Base-by-base conservation (phyloP, 2,888 invertebrate genomes). In the Tachina grossa region DNA sequence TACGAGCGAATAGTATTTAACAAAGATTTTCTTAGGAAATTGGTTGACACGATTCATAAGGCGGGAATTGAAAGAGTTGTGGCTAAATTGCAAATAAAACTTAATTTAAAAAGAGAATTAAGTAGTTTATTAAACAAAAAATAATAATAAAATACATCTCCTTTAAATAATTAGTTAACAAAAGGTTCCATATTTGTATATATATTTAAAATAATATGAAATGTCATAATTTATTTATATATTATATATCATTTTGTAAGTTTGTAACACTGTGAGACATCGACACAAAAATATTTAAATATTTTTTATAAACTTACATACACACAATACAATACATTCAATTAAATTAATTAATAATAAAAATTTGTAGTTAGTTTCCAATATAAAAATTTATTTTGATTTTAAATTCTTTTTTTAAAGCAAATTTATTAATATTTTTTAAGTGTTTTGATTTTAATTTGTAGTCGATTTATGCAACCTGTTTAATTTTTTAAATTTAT, bases 1-100 rank as follows among this genome's bases (percentile, higher is more conserved):
- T 94, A 90, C 94, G 94, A 91, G 93, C 93, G 92, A 94, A 94
- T 93, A 94, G 93, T 92, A 93, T 94, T 92, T 94, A 93, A 92
- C 57, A 71, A 31, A 19, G 16, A 71, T 51, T 63, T 31, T 45
- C 22, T 75, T 41, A 19, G 41, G 41, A 69, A 79, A 69, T 55
- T 63, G 14, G 47, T 16, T 66, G 45, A 79, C 53, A 55, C 53
- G 19, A 61, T 47, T 63, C 59, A 13, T 41, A 10, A 59, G 49
- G 69, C 45, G 69, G 45, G 53, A 79, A 78, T 43, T 53, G 9
- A 63, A 45, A 31, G 31, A 31, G 4, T 31, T 57, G 11, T 31
- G 57, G 8, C 31, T 19, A 61, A 31, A 31, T 31, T 31, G 31
- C 31, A 31, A 59, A 68, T n/a, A 11, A 43, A 61, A 69, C 43